Percentiles rank a stretch among this genome's conserved stretches.
phyloP scores from a whole-genome alignment of 1,140 invertebrate genomes.

The Ostrea edulis region DNA sequence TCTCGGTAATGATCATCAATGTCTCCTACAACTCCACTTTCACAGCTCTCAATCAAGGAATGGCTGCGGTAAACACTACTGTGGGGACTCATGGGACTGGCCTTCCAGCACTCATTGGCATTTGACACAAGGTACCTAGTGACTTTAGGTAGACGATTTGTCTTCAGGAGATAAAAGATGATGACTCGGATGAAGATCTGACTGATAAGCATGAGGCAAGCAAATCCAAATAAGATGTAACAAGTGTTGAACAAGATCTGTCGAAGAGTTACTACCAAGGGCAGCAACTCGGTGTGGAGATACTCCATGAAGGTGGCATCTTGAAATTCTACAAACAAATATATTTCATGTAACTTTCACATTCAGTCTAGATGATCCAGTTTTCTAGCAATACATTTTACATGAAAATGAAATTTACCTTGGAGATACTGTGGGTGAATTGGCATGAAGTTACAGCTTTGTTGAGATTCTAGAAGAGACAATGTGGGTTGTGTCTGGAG shows the following conservation, averaged over 20 bases:
- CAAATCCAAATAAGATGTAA: slow-evolving; percentile 55
- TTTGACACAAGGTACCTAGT: slow-evolving; percentile 67
- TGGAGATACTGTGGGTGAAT: slow-evolving; percentile 27
- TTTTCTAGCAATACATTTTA: background rate
- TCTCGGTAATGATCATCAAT: slow-evolving; percentile 61
- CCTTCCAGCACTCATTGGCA: slow-evolving; percentile 58
- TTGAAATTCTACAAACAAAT: slow-evolving; percentile 22
- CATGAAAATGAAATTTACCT: background rate
- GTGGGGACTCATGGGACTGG: slow-evolving; percentile 7
- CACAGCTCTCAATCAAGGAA: slow-evolving; percentile 71
- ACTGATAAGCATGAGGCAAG: slow-evolving; percentile 58
- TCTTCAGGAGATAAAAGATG: slow-evolving; percentile 63
- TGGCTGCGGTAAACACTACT: slow-evolving; percentile 65
- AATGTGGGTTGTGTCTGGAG: background rate
- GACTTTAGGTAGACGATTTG: slow-evolving; percentile 59
- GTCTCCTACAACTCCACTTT: slow-evolving; percentile 71
- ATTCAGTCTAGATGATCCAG: background rate
- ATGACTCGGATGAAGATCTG: slow-evolving; percentile 60
- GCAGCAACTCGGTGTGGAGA: slow-evolving; percentile 61
- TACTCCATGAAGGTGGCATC: slow-evolving; percentile 55
- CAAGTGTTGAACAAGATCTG: slow-evolving; percentile 56
- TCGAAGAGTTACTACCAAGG: slow-evolving; percentile 60
- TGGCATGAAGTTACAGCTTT: slow-evolving; percentile 15
- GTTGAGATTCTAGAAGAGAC: background rate
- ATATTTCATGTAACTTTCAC: background rate